phyloP scores from a whole-genome alignment of 2,797 vertebrate genomes.

The Bucorvus abyssinicus region DNA sequence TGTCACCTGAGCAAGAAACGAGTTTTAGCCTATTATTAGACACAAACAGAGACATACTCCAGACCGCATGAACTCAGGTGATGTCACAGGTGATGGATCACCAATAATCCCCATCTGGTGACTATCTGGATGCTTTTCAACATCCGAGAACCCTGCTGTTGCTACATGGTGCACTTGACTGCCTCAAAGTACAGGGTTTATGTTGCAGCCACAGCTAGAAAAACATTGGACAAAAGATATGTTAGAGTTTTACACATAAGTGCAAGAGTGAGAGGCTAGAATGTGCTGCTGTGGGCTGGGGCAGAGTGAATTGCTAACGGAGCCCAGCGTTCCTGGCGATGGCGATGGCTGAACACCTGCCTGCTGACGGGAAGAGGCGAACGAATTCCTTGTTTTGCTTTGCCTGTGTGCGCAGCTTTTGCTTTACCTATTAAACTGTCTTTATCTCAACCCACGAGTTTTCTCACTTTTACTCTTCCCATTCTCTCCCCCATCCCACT shows the following conservation, averaged over 20 bases:
- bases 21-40: background rate
- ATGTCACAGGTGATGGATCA: background rate
- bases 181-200: background rate
- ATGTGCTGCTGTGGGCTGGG: background rate
- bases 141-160: background rate
- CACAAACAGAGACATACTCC: background rate
- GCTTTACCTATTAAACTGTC: background rate
- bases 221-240: background rate
- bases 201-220: background rate
- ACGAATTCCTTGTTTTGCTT: background rate
- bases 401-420: background rate
- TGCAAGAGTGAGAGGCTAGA: background rate
- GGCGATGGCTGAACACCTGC: background rate
- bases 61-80: background rate
- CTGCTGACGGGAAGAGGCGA: background rate
- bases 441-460: background rate
- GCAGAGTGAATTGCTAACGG: background rate
- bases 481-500: background rate
- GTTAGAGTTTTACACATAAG: background rate
- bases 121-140: background rate
- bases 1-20: background rate
- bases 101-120: background rate
- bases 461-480: background rate
- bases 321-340: background rate
- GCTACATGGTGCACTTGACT: background rate